Evolutionary conservation across 2,888 invertebrate species (phyloP), one percentile per base, ranked within the genome.

Genomic region (Cephus sareptanus): DNA sequence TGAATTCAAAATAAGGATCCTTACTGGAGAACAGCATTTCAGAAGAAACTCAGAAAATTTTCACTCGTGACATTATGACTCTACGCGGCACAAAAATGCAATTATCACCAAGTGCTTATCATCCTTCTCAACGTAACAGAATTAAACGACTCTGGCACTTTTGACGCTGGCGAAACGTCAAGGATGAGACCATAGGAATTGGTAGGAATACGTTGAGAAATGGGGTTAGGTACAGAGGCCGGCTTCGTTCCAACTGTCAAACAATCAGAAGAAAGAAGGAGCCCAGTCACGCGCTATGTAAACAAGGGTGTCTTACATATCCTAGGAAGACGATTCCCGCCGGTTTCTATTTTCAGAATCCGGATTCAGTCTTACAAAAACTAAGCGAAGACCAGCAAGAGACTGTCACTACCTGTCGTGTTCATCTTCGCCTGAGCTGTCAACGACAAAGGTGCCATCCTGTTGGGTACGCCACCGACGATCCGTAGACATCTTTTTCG

Each of bases 391-490:
- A 71, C 30, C 70, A 69, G 40, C 34, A 75, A 75, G 4, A 75
- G 30, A 70, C 35, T 23, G 40, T 76, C 73, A 56, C 56, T 73
- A 69, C 23, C 76, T 79, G 68, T 81, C 77, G 74, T 56, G 23
- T 56, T 79, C 77, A 56, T 81, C 82, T 40, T 79, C 76, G 68
- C 68, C 74, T 31, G 75, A 71, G 31, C 40, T 70, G 75, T 77
- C 79, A 6, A 69, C 35, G 23, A 75, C 74, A 76, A 76, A 40
- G 73, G 79, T 79, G n/a, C 79, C 81, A 69, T 76, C 74, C 69
- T 70, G 76, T 34, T 81, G 79, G 13, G 73, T 73, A 68, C 76
- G 79, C 81, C 81, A 79, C 73, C 77, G 78, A 74, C 75, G 78
- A 31, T 79, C 77, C 76, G 76, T 34, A 76, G 79, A 79, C 82